Conservation (phyloP, 2,113 vertebrate species). For the Leucosticte australis region DNA sequence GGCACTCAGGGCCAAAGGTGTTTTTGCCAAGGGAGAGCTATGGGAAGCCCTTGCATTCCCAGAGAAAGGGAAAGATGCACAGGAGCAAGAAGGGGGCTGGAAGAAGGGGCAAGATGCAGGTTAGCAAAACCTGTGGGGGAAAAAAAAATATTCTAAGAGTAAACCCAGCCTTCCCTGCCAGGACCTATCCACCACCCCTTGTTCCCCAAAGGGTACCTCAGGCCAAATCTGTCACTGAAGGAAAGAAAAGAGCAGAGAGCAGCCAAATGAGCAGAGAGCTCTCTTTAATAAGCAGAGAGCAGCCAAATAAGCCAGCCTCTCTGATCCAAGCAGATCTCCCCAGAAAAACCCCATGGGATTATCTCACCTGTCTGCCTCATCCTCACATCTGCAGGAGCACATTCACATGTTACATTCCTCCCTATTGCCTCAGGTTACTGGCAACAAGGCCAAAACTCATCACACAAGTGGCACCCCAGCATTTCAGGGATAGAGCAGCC, state of each 20-base stretch:
- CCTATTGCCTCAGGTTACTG: not conserved
- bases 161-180: not conserved
- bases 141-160: not conserved
- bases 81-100: not conserved
- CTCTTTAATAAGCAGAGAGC: not conserved
- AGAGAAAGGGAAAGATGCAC: not conserved
- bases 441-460: not conserved
- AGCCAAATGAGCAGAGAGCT: not conserved
- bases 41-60: not conserved
- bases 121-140: not conserved
- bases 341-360: not conserved
- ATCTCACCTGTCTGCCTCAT: not conserved
- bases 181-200: not conserved
- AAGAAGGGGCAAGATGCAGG: not conserved
- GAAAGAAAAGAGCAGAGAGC: not conserved
- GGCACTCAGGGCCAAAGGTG: not conserved
- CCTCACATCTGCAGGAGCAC: not conserved
- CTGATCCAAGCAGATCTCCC: not conserved
- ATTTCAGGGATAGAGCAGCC: not conserved
- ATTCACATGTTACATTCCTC: not conserved
- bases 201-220: not conserved
- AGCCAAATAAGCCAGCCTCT: rapidly evolving
- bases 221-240: not conserved
- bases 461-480: not conserved
- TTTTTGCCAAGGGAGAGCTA: not conserved